Conservation (phyloP, 1,140 invertebrate genomes). For the Akabosia matsudoensis region DNA sequence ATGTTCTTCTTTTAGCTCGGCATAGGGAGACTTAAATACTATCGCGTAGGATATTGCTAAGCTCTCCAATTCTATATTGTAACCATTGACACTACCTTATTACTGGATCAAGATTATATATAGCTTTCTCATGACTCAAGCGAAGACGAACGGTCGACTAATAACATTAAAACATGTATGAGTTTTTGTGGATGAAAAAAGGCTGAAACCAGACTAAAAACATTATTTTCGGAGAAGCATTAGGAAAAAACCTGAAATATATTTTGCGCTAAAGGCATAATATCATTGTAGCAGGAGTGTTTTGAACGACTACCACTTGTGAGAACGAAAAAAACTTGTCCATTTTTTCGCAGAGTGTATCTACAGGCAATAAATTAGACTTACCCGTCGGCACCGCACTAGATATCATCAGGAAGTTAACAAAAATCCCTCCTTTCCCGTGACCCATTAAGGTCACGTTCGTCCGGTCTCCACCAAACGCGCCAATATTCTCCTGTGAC, state of each 20-base stretch:
- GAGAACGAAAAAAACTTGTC: neutral
- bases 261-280: no score
- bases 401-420: conserved; percentile 89
- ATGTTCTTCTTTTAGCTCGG: no score
- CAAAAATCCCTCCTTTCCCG: conserved; percentile 89
- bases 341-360: neutral
- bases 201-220: no score
- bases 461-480: conserved; percentile 85
- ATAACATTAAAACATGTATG: no score
- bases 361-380: conserved; percentile 45
- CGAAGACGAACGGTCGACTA: no score
- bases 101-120: neutral
- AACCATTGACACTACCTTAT: neutral
- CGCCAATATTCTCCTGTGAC: conserved; percentile 80
- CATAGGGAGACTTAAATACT: neutral
- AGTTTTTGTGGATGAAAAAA: no score
- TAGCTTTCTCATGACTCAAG: neutral
- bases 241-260: no score
- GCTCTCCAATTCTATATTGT: neutral
- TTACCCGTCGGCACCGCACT: conserved; percentile 87
- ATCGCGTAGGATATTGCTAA: neutral
- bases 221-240: no score
- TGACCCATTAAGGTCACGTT: conserved; percentile 94
- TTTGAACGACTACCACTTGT: neutral
- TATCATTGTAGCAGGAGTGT: neutral